Evolutionary conservation across 2,113 vertebrate genomes (phyloP), one percentile per base, ranked within the genome.

Genomic region (Agapornis roseicollis): DNA sequence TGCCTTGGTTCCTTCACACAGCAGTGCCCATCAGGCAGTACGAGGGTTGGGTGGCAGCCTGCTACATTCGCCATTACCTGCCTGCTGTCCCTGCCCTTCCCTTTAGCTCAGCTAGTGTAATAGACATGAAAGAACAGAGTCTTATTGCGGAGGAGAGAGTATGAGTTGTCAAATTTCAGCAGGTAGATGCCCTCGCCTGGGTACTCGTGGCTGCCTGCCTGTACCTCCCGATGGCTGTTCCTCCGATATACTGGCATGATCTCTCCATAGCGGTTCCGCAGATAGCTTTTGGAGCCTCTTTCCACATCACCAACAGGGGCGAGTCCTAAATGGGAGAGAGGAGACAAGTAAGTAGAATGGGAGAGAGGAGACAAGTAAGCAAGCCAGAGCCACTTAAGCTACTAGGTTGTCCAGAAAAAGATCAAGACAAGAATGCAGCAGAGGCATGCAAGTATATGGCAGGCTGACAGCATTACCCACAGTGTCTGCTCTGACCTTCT

Each of bases 121-220:
- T 99, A 99, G 88, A 99, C 95, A 24, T 99, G 99, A 97, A 99
- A 99, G 97, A 99, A 99, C 35, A 99, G 98, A 86, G 99, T 99
- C 98, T 99, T 99, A 94, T 99, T 99, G 96, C 99, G 98, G 93
- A 99, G 99, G 42, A 99, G 98, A 10, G 99, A 99, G 97, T 99
- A 99, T 0, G 99, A 99, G 98, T 99, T 99, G 97, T 99, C 99
- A 18, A 99, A 99, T 95, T 99, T 99, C 49, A 99, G 98, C 93
- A 99, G 98, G 97, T 99, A 99, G 60, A 99, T 98, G 95, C 99
- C 99, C 90, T 99, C 99, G 14, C 99, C 99, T 11, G 99, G 99
- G 95, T 99, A 99, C 47, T 99, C 98, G 1, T 99, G 99, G 96
- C 98, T 99, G 50, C 99, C 99, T 5, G 98, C 98, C 68, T 99